Conservation (phyloP, 30 jellyfish, hydroid and myxozoan species). For the Mastigias papua region DNA sequence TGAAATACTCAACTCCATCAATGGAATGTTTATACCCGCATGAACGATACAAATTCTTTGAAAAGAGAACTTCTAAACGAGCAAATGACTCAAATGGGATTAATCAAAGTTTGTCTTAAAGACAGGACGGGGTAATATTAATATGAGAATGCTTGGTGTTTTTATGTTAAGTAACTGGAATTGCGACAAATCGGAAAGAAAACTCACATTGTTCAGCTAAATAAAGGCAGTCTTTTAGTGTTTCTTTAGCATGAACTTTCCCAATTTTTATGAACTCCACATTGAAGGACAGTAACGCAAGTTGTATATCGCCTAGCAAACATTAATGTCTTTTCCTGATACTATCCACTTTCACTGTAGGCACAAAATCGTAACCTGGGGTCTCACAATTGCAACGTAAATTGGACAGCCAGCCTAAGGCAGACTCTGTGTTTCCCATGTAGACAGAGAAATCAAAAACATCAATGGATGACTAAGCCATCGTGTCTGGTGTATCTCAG, state of each 20-base stretch:
- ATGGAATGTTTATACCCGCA: too few species aligned
- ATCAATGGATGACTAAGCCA: background rate
- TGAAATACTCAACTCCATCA: too few species aligned
- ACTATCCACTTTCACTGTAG: background rate
- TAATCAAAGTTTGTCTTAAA: background rate
- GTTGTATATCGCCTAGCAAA: too few species aligned
- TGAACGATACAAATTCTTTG: too few species aligned
- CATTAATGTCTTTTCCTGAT: background rate
- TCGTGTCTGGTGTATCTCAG: background rate
- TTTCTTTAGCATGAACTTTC: background rate
- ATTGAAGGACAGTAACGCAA: too few species aligned
- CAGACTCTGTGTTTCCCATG: background rate
- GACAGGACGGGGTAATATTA: background rate
- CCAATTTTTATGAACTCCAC: background rate
- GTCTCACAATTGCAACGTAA: background rate
- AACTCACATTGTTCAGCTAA: slow-evolving; percentile 5
- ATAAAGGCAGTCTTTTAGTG: background rate
- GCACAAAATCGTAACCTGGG: background rate
- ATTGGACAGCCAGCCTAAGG: slow-evolving; percentile 1
- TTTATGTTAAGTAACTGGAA: background rate
- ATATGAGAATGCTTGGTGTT: background rate
- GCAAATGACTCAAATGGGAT: background rate
- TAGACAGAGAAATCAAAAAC: background rate
- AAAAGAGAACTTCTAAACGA: background rate
- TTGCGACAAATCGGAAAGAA: background rate